These are phyloP conservation scores for Resseliella maxima DNA, from an alignment of 2,888 invertebrate genomes.

Conservation along the genomic window DNA sequence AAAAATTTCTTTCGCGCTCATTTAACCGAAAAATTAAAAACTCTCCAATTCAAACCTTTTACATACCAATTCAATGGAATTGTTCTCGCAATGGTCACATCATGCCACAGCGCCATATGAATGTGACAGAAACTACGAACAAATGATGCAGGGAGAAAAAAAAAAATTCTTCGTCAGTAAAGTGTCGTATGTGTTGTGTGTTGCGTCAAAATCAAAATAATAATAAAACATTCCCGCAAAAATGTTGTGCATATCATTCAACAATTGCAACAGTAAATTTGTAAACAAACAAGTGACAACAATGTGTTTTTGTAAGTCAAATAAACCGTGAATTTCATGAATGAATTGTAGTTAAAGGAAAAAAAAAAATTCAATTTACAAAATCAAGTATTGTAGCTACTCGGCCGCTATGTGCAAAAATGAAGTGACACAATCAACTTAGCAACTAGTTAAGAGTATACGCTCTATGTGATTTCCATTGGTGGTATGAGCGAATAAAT, in stretches of 20 bases:
- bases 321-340: not conserved
- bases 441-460: slow-evolving; percentile 17
- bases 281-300: slow-evolving; percentile 51
- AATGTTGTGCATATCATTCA: slow-evolving; percentile 51
- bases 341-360: not conserved
- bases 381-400: not conserved
- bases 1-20: slow-evolving; percentile 25
- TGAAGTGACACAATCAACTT: slow-evolving; percentile 36
- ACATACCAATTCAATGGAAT: not conserved
- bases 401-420: not conserved
- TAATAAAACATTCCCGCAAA: slow-evolving; percentile 55
- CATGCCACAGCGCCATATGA: not conserved
- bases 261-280: slow-evolving; percentile 26
- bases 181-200: slow-evolving; percentile 55
- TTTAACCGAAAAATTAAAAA: slow-evolving; percentile 25
- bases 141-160: not conserved
- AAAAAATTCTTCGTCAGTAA: slow-evolving; percentile 33
- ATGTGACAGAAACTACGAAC: slow-evolving; percentile 17
- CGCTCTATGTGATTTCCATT: not conserved
- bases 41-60: not conserved
- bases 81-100: not conserved
- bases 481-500: not conserved
- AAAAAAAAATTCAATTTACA: not conserved
- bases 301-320: slow-evolving; percentile 23
- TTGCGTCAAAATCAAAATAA: slow-evolving; percentile 55